These are phyloP conservation scores for Phylloscopus trochiloides DNA, from an alignment of 2,113 vertebrate species.

Conservation along the genomic window DNA sequence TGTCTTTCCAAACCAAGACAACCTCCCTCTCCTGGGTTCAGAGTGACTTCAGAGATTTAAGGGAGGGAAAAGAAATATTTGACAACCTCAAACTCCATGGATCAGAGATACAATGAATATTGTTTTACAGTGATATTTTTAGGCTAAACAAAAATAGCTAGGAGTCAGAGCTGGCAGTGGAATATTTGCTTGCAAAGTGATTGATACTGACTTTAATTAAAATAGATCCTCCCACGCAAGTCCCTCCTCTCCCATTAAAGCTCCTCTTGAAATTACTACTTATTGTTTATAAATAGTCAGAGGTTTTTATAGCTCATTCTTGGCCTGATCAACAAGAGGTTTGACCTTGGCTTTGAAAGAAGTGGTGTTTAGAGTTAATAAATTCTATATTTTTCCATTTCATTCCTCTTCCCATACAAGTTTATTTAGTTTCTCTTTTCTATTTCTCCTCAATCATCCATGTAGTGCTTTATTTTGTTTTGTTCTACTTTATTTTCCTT, in stretches of 20 bases:
- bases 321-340: not conserved
- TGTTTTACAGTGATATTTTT: not conserved
- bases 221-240: not conserved
- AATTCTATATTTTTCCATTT: not conserved
- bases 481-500: not conserved
- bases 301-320: not conserved
- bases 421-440: not conserved
- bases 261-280: not conserved
- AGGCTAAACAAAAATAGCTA: not conserved
- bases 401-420: not conserved
- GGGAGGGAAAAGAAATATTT: not conserved
- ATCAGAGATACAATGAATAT: not conserved
- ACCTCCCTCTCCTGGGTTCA: not conserved
- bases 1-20: not conserved
- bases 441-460: not conserved
- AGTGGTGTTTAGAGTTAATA: not conserved
- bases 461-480: not conserved
- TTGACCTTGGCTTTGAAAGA: not conserved
- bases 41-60: not conserved
- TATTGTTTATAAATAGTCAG: not conserved
- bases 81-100: not conserved
- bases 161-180: not conserved
- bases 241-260: not conserved
- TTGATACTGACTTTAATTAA: slow-evolving; percentile 24
- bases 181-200: not conserved